Conservation (phyloP, 2,113 vertebrate species). For the Leptobrachium ailaonicum region DNA sequence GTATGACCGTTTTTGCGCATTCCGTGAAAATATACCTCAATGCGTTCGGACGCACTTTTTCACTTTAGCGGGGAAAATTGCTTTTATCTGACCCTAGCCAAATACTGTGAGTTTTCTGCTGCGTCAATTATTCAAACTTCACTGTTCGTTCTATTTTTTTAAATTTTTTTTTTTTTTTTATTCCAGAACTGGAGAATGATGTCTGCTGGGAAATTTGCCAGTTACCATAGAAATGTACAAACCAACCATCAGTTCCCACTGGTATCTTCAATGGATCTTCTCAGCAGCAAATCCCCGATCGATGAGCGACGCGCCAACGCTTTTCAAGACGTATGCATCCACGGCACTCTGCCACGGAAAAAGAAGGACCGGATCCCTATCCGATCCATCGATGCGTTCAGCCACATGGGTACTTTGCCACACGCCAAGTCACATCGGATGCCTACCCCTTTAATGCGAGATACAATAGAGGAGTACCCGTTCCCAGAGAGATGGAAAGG, state of each 20-base stretch:
- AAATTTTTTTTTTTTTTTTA: constrained; percentile 50
- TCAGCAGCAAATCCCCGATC: constrained; percentile 74
- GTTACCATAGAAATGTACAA: constrained; percentile 78
- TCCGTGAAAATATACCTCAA: too few species aligned
- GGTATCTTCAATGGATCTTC: constrained; percentile 89
- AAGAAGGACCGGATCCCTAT: constrained; percentile 72
- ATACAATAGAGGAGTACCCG: constrained; percentile 74
- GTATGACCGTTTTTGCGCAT: too few species aligned
- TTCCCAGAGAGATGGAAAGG: constrained; percentile 56
- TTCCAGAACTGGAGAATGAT: constrained; percentile 83
- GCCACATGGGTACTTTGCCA: constrained; percentile 60
- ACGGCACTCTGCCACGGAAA: constrained; percentile 91
- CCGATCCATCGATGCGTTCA: constrained; percentile 66
- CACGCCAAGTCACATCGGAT: constrained; percentile 60
- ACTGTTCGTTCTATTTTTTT: constrained; percentile 12
- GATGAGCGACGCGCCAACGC: constrained; percentile 59
- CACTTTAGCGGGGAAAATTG: too few species aligned
- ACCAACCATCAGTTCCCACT: constrained; percentile 74
- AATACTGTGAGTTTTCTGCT: constrained; percentile 46
- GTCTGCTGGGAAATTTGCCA: constrained; percentile 90
- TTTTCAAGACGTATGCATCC: constrained; percentile 85
- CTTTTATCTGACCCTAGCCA: too few species aligned
- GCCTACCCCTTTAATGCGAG: constrained; percentile 66
- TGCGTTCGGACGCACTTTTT: too few species aligned
- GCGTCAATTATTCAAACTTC: constrained; percentile 31